Evolutionary conservation across 1,140 invertebrate species (phyloP).

Genomic region (Heliothis virescens): DNA sequence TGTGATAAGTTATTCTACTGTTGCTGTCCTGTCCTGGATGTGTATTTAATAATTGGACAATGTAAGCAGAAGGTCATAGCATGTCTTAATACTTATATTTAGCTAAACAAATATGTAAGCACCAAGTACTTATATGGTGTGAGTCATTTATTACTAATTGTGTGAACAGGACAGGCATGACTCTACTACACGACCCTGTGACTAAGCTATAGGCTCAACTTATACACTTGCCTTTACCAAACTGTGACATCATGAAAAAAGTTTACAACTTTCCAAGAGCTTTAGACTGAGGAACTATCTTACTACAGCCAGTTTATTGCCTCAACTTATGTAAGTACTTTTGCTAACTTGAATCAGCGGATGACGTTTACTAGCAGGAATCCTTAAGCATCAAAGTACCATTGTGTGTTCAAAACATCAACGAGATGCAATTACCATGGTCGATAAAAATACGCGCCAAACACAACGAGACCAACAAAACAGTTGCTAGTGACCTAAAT

Average conservation of each 20-base stretch:
- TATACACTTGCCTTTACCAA: not conserved
- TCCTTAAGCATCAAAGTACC: not conserved
- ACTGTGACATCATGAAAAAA: conserved; percentile 2
- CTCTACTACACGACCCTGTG: conserved; percentile 6
- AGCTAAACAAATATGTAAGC: not conserved
- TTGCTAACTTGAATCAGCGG: not conserved
- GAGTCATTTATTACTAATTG: conserved; percentile 29
- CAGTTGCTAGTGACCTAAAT: conserved; percentile 74
- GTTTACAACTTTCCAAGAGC: conserved; percentile 17
- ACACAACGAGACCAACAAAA: conserved; percentile 55
- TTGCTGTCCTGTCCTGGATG: no score
- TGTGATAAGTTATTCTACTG: no score
- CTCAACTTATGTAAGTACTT: conserved; percentile 4
- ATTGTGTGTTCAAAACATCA: not conserved
- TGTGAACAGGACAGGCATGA: conserved; percentile 26
- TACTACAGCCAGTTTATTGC: conserved; percentile 1
- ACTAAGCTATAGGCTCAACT: conserved; percentile 9
- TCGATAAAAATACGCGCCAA: conserved; percentile 42
- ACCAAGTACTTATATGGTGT: not conserved
- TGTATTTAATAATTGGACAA: no score
- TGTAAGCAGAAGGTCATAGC: no score
- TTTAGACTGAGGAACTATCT: not conserved
- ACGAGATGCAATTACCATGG: conserved; percentile 2
- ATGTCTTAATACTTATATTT: not conserved
- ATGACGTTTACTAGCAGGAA: not conserved